Evolutionary conservation across 1,140 invertebrate genomes (phyloP).

Genomic region (Monomorium pharaonis): DNA sequence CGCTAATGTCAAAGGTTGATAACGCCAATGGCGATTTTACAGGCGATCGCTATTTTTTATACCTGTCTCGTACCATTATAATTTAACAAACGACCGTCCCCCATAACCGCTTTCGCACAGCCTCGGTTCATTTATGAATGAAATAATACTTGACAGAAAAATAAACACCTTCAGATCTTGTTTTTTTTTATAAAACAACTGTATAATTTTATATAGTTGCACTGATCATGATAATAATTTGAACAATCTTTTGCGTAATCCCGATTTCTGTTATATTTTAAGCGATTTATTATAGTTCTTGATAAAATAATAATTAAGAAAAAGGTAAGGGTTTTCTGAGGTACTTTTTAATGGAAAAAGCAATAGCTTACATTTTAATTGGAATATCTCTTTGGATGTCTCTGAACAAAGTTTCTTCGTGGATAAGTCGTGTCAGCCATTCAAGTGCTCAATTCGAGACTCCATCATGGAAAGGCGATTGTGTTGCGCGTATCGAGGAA

Average conservation of each 20-base stretch:
- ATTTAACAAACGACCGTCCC: background rate
- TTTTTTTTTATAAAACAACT: background rate
- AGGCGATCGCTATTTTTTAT: background rate
- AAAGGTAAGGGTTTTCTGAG: background rate
- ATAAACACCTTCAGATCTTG: background rate
- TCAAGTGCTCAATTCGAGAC: constrained; percentile 26
- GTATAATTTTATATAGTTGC: background rate
- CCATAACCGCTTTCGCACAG: background rate
- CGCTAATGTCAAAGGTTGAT: constrained; percentile 44
- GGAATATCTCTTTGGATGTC: no score
- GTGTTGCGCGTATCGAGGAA: constrained; percentile 15
- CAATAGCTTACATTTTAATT: constrained; percentile 13
- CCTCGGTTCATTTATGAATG: background rate
- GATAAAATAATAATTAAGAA: background rate
- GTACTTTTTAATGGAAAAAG: background rate
- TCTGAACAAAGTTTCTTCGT: background rate
- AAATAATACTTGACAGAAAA: constrained; percentile 2
- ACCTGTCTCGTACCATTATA: background rate
- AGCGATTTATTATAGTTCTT: background rate
- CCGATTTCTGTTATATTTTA: background rate
- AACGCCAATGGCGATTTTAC: constrained; percentile 7
- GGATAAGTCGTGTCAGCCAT: background rate
- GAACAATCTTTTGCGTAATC: background rate
- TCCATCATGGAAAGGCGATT: constrained; percentile 28
- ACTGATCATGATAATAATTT: background rate